phyloP scores from a whole-genome alignment of 2,797 vertebrate genomes.

The Epinephelus coioides region DNA sequence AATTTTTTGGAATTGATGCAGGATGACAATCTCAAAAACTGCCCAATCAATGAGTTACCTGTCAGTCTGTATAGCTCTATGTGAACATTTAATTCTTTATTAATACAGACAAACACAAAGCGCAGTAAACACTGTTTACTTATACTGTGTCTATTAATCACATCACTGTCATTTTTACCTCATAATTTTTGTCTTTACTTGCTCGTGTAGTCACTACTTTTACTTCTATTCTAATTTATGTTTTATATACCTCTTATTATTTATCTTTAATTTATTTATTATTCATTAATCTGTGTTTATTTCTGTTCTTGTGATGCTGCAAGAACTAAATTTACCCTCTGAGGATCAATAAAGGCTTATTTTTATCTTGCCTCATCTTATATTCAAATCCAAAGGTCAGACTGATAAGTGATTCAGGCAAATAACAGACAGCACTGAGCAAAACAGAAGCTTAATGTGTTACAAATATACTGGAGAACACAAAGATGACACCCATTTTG shows the following conservation, averaged over 20 bases:
- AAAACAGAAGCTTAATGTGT: not conserved
- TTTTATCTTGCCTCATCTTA: not conserved
- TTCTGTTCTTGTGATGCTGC: not conserved
- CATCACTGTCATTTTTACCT: too few species aligned
- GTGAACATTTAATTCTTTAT: too few species aligned
- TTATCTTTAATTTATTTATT: not conserved
- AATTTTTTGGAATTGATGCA: too few species aligned
- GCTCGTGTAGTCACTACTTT: too few species aligned
- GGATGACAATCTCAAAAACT: too few species aligned
- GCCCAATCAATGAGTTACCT: too few species aligned
- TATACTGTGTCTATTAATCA: too few species aligned
- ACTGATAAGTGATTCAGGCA: not conserved
- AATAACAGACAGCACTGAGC: not conserved
- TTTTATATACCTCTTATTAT: not conserved
- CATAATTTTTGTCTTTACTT: too few species aligned
- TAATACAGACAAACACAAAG: too few species aligned
- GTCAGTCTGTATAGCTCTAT: too few species aligned
- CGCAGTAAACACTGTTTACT: too few species aligned
- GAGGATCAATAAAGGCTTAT: not conserved
- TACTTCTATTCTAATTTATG: not conserved
- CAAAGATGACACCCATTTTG: not conserved
- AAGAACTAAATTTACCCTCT: not conserved
- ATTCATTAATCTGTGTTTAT: not conserved
- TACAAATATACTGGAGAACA: not conserved
- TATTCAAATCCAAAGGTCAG: constrained; percentile 7